phyloP scores from a whole-genome alignment of 2,797 vertebrate species.

The Chromis chromis region DNA sequence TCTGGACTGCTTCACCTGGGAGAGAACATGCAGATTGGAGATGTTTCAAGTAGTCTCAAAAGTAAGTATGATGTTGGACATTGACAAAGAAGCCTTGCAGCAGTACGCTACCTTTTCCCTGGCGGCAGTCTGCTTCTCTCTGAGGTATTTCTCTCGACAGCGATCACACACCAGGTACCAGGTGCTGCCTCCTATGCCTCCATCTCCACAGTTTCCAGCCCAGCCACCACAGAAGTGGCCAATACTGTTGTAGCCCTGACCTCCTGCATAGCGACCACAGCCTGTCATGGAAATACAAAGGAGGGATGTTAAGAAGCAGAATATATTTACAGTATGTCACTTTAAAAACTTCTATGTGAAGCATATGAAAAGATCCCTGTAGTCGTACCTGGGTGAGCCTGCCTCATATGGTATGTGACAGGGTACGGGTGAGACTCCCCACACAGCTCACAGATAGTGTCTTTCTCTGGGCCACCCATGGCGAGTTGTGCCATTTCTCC shows the following conservation, averaged over 20 bases:
- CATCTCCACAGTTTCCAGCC: conserved; percentile 99
- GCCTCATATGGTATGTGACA: conserved; percentile 99
- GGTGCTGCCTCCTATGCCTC: conserved; percentile 98
- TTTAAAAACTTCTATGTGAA: neutral
- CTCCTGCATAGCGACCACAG: conserved; percentile 98
- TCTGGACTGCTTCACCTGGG: conserved; percentile 95
- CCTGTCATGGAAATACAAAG: conserved; percentile 78
- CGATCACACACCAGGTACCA: conserved; percentile 99
- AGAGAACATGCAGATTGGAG: conserved; percentile 2
- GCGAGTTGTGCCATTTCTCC: conserved; percentile 99
- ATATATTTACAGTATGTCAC: neutral
- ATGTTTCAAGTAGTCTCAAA: neutral
- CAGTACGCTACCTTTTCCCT: conserved; percentile 91
- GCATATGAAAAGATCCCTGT: neutral
- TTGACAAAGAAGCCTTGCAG: neutral
- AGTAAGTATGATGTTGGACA: neutral
- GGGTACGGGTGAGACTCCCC: conserved; percentile 98
- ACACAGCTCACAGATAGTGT: conserved; percentile 97
- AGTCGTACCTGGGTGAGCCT: conserved; percentile 94
- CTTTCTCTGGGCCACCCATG: conserved; percentile 98
- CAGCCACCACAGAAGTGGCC: conserved; percentile 99
- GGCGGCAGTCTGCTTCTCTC: conserved; percentile 97
- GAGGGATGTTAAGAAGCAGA: neutral
- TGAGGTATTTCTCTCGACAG: conserved; percentile 97
- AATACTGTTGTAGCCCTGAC: conserved; percentile 99